Evolutionary conservation across 1,140 invertebrate species (phyloP), one percentile per base, ranked within the genome.

Genomic region (Eufriesea mexicana): DNA sequence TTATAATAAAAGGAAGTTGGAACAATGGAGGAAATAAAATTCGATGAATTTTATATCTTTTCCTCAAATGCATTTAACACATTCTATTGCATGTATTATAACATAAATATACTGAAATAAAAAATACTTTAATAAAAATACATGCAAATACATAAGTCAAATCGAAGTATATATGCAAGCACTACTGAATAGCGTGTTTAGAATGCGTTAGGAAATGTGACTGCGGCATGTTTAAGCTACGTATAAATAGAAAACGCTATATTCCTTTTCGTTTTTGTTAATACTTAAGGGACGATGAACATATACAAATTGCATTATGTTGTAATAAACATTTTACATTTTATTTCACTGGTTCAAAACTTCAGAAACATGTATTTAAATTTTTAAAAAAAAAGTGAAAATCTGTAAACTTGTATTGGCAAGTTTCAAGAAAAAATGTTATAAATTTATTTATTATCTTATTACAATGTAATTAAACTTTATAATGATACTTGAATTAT

Each of bases 251-350:
- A 68, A 47, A 55, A 68, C 4, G 75, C 49, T 67, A 20, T 55
- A 35, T 49, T 35, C 59, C 6, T 45, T 68, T 55, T 57, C 28
- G 18, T 45, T 68, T 68, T 23, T 28, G 75, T 78, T 78, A 78
- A 68, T 45, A 57, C 75, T 78, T 78, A 68, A 68, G 8, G 75
- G 75, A 68, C 75, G 75, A 78, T 45, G 9, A 61, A 6, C 20
- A 12, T 62, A 7, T 1, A 28, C 20, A n/a, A 16, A 20, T 23
- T 2, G 0, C 20, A 2, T 0, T 47, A 47, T 25, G 25, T 61
- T 28, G 28, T n/a, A 55, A 71, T 20, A 16, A 35, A 16, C 18
- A 35, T 28, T 23, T 4, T 51, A 14, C 18, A 35, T 20, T 20
- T 35, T 0, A 54, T 47, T 68, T n/a, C n/a, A 47, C 8, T 18